Evolutionary conservation across 2,113 vertebrate species (phyloP).

Genomic region (Spea multiplicata): DNA sequence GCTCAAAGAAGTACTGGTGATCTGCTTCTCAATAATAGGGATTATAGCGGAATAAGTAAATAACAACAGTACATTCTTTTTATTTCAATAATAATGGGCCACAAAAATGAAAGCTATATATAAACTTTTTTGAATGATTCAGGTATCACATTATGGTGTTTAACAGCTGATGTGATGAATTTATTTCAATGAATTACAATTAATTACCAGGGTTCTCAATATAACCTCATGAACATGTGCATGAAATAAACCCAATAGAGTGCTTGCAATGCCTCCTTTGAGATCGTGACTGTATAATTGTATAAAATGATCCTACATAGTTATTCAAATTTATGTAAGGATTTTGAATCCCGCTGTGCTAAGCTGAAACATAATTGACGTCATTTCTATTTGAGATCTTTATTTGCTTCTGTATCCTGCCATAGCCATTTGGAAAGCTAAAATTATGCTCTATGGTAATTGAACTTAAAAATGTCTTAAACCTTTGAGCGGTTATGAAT

Average conservation of each 20-base stretch:
- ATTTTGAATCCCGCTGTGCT: slow-evolving; percentile 35
- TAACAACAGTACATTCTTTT: no score
- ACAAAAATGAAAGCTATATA: no score
- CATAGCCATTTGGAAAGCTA: slow-evolving; percentile 19
- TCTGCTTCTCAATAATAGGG: no score
- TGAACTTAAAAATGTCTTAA: slow-evolving; percentile 2
- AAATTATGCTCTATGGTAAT: slow-evolving; percentile 24
- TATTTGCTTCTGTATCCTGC: slow-evolving; percentile 9
- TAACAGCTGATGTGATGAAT: neutral
- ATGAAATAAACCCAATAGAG: slow-evolving; percentile 30
- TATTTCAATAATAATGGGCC: no score
- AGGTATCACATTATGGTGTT: no score
- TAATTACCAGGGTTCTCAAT: neutral
- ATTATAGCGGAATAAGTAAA: no score
- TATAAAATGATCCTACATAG: slow-evolving; percentile 26
- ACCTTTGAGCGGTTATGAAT: neutral
- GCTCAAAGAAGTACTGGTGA: no score
- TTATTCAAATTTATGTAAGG: slow-evolving; percentile 14
- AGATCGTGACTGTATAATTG: slow-evolving; percentile 25
- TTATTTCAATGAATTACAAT: neutral
- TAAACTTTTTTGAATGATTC: no score
- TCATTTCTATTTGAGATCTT: slow-evolving; percentile 22
- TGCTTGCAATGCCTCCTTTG: slow-evolving; percentile 16
- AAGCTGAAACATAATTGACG: slow-evolving; percentile 20
- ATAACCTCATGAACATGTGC: slow-evolving; percentile 3